phyloP scores from a whole-genome alignment of 64 coral and sea anemone species.

The Hydrozoanthus tunicans region DNA sequence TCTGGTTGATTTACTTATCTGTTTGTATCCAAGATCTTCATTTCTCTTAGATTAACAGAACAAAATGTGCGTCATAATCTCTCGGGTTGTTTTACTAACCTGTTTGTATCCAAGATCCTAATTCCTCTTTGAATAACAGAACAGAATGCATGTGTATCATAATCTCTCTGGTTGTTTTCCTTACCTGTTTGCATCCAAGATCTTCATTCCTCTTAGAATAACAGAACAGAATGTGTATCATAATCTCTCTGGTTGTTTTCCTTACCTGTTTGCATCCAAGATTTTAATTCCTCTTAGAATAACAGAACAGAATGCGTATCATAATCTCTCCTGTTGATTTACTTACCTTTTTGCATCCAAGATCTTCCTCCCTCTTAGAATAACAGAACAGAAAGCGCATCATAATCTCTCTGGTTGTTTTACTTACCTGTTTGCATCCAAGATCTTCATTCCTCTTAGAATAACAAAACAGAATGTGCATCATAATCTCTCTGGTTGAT shows the following conservation, averaged over 20 bases:
- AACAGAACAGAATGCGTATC: neutral
- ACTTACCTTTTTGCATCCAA: conserved; percentile 96
- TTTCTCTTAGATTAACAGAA: conserved; percentile 85
- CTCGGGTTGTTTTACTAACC: neutral
- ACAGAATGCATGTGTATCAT: conserved; percentile 75
- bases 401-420: conserved; percentile 70
- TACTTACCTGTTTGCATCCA: no score
- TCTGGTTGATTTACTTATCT: neutral
- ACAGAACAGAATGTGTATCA: conserved; percentile 93
- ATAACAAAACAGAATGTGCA: conserved; percentile 87
- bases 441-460: conserved; percentile 42
- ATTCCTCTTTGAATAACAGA: conserved; percentile 75
- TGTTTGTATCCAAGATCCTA: no score
- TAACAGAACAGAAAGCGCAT: conserved; percentile 89
- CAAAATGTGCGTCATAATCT: conserved; percentile 82
- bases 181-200: conserved; percentile 97
- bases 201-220: conserved; percentile 77
- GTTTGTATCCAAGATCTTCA: no score
- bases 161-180: conserved; percentile 42
- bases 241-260: conserved; percentile 57
- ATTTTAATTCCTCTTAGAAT: neutral
- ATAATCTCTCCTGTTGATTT: neutral
- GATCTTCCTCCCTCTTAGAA: conserved; percentile 69
- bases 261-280: no score
- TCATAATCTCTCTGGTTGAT: conserved; percentile 66